Evolutionary conservation across 1,140 invertebrate genomes (phyloP), one percentile per base, ranked within the genome.

Genomic region (Artemia franciscana): DNA sequence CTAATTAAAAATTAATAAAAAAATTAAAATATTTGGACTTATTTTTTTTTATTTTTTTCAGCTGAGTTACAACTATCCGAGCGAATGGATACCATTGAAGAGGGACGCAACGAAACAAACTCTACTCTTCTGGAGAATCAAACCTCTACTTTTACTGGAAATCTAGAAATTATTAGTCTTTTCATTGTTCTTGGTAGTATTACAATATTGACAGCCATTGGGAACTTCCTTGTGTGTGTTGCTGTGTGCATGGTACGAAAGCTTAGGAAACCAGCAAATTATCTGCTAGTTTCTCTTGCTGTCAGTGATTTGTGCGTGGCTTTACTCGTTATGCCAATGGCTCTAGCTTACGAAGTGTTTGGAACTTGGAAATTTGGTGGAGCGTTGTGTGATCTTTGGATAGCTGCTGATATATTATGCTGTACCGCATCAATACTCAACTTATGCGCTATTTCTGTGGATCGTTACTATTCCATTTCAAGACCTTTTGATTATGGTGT

Each of bases 381-480:
- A 18, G 77, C 85, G 30, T 78, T 90, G 65, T 93, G 90, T 74
- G 86, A 91, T 70, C 78, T 74, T 26, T 74, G 71, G 71, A 71
- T 74, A 24, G 71, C 71, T 18, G 73, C 69, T 61, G 75, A 76
- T 64, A 72, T 76, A 3, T 74, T 73, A 67, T 74, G 72, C 58
- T 76, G 74, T 72, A 88, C 90, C 9, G 89, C 90, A 26, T 91
- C 87, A 67, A 92, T 93, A 66, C 76, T 92, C 12, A 92, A 93
- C 73, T 77, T 93, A 61, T 93, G 90, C 71, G 86, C 88, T 81
- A 91, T 93, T 72, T 88, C 86, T 24, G 79, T 91, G 26, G 89
- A 93, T 72, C 75, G 88, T 58, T 92, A 90, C 72, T 86, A 86
- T 71, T 88, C 90, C 23, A 93, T 94, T 59, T 91, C 88, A 5